phyloP scores from a whole-genome alignment of 2,797 vertebrate species.

The Oreochromis grahami region DNA sequence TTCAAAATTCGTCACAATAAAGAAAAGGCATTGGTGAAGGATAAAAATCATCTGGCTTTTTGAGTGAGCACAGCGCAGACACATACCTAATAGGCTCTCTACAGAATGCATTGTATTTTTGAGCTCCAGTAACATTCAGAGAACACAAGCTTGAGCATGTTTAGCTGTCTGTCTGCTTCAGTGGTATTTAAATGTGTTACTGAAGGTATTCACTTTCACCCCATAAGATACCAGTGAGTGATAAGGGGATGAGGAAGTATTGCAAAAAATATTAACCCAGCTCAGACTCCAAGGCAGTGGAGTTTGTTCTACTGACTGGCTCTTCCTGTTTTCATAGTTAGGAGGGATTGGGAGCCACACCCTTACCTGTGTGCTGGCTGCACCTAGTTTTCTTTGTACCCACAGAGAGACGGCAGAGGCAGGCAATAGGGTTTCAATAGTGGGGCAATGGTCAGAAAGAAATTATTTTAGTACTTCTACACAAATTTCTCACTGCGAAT shows the following conservation, averaged over 20 bases:
- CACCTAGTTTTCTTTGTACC: neutral
- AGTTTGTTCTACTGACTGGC: neutral
- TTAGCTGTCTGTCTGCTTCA: neutral
- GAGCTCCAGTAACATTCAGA: neutral
- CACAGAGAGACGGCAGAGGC: neutral
- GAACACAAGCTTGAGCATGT: neutral
- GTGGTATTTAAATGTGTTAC: neutral
- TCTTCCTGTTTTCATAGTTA: neutral
- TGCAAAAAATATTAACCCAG: neutral
- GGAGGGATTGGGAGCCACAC: neutral
- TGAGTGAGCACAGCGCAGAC: neutral
- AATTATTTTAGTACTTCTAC: neutral
- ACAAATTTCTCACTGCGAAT: neutral
- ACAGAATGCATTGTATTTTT: neutral
- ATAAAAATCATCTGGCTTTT: neutral
- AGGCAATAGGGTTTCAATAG: neutral
- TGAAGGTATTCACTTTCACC: neutral
- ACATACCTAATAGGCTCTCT: neutral
- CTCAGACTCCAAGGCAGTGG: neutral
- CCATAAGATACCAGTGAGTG: neutral
- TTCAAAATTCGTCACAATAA: neutral
- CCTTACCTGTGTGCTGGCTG: neutral
- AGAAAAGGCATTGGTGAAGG: neutral
- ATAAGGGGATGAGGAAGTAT: neutral
- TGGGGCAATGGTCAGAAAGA: neutral